Evolutionary conservation across 2,888 invertebrate genomes (phyloP).

Genomic region (Malthinus seriepunctatus): DNA sequence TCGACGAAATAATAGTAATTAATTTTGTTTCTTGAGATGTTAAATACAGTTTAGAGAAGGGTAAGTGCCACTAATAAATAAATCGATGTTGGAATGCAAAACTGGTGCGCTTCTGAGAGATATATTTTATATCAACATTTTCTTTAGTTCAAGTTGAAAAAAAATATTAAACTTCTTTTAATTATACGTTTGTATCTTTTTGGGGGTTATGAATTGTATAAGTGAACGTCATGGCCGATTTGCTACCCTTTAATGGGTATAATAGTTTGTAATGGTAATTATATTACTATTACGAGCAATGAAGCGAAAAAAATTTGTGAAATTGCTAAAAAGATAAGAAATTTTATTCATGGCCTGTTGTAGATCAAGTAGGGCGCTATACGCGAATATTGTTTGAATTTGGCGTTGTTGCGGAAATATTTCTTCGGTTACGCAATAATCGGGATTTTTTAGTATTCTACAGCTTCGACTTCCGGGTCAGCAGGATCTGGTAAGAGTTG

Average conservation of each 20-base stretch:
- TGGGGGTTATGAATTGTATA: constrained; percentile 29
- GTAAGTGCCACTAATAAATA: constrained; percentile 53
- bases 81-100: constrained; percentile 35
- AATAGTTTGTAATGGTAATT: constrained; percentile 18
- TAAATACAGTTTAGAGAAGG: constrained; percentile 50
- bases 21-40: constrained; percentile 51
- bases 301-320: no score
- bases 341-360: no score
- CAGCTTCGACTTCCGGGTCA: constrained; percentile 40
- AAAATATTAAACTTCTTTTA: constrained; percentile 35
- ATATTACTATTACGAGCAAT: not conserved
- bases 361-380: no score
- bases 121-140: constrained; percentile 19
- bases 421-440: constrained; percentile 2
- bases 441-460: constrained; percentile 38
- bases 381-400: no score
- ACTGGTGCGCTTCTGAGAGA: not conserved
- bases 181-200: constrained; percentile 27
- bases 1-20: constrained; percentile 51
- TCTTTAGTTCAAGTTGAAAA: constrained; percentile 20
- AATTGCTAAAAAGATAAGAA: no score
- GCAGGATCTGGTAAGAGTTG: constrained; percentile 36
- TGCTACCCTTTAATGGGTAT: constrained; percentile 26
- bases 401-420: not conserved
- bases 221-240: constrained; percentile 36